Evolutionary conservation across 1,140 invertebrate species (phyloP).

Genomic region (Drosophila kepulauana): DNA sequence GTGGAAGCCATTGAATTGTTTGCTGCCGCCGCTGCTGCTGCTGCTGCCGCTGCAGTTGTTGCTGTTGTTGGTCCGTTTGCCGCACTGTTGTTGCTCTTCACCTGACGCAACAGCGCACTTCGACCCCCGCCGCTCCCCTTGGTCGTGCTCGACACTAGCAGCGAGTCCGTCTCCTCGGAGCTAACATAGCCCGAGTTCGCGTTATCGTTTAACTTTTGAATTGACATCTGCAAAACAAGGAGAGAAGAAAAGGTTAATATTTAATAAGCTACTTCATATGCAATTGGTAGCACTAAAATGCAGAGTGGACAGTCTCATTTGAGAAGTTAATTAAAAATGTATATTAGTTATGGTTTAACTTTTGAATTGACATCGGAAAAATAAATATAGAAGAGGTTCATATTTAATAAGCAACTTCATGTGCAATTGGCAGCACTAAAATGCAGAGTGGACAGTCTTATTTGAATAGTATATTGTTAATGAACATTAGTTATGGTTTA

Average conservation of each 20-base stretch:
- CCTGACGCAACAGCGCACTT: conserved; percentile 66
- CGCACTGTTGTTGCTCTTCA: conserved; percentile 61
- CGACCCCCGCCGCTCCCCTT: conserved; percentile 61
- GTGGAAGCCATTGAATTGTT: conserved; percentile 85
- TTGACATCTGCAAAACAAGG: conserved; percentile 78
- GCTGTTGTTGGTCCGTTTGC: conserved; percentile 85
- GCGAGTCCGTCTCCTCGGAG: conserved; percentile 92
- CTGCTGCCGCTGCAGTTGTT: background rate
- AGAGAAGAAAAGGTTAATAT: background rate
- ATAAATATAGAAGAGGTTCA: no score
- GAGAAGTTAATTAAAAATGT: no score
- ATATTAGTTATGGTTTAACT: conserved; percentile 11
- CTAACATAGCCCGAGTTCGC: conserved; percentile 89
- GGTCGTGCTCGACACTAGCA: conserved; percentile 86
- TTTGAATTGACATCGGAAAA: no score
- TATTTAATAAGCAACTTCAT: no score
- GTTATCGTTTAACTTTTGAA: conserved; percentile 85
- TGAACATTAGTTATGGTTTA: conserved; percentile 72
- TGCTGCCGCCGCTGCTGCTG: background rate
- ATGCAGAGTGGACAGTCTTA: no score
- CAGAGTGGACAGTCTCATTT: no score
- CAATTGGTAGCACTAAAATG: no score
- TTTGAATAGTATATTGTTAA: no score
- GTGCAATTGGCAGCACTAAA: no score
- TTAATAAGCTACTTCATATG: no score